Base-by-base conservation (phyloP, 2,797 vertebrate genomes). In the Chelidonichthys spinosus region DNA sequence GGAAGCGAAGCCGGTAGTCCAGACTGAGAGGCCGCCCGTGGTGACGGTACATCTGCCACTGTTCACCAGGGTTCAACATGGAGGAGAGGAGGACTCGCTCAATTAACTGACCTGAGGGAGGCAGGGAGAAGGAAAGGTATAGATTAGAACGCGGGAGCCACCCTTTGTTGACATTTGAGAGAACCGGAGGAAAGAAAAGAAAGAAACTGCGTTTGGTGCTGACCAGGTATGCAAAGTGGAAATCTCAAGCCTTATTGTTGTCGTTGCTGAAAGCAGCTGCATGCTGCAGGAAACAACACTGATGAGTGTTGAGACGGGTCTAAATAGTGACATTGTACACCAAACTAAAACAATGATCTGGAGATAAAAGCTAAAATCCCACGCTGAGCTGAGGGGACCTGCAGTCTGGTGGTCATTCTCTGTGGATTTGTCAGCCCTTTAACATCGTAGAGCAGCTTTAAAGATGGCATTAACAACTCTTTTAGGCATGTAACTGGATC, bases 1-100 rank as follows among this genome's bases (percentile, higher is more conserved):
- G 93, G 72, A 95, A 95, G 18, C 95, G 95, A 6, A 96, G 90
- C 2, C 87, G 82, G 78, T 95, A 96, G 68, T 95, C 93, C 66
- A 95, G 84, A 64, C 69, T 91, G 50, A 95, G 85, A 7, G 76
- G 46, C 9, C 72, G 91, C 3, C 95, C 93, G 2, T 95, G 94
- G 76, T 94, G 87, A 3, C 69, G 90, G 73, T 92, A 82, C 0
- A 73, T 56, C 83, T 95, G 94, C 95, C 95, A 96, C 89, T 93
- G 91, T 44, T 95, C 94, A 4, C 95, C 87, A 0, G 95, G 92
- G 72, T 95, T 96, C 89, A 96, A 54, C 95, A 95, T 95, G 68
- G 94, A 93, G n/a, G 94, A 95, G 50, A 95, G 87, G 72, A 94
- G 88, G 60, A 95, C 86, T 17, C 89, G 92, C 66, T 95, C 95